Evolutionary conservation across 2,113 vertebrate species (phyloP).

Genomic region (Hydrochoerus hydrochaeris): DNA sequence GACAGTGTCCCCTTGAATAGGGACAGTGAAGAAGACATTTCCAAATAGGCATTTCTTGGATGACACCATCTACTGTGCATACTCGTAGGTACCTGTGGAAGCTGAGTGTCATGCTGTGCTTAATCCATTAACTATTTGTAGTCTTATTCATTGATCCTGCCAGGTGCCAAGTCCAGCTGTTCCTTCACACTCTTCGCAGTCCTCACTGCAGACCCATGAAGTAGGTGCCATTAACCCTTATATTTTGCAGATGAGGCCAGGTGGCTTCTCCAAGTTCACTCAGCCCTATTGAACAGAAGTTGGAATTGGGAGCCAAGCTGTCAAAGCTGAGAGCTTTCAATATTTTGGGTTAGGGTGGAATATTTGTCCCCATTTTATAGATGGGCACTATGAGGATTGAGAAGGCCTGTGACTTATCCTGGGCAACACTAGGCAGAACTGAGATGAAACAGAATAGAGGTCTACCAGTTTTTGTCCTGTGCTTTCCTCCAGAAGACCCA

Average conservation of each 20-base stretch:
- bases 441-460: background rate
- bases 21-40: background rate
- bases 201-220: background rate
- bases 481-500: background rate
- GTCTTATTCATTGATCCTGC: background rate
- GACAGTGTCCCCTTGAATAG: background rate
- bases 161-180: background rate
- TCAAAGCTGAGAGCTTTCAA: background rate
- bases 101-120: background rate
- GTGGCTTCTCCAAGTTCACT: background rate
- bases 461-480: background rate
- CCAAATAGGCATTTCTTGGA: background rate
- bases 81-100: background rate
- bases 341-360: background rate
- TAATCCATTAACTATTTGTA: background rate
- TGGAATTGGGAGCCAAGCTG: background rate
- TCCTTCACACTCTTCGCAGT: background rate
- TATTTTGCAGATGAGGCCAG: background rate
- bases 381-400: background rate
- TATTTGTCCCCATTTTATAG: background rate
- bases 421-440: background rate
- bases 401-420: background rate
- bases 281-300: background rate
- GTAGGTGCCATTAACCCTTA: background rate
- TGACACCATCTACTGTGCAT: too few relatives aligned